phyloP scores from a whole-genome alignment of 2,113 vertebrate genomes.

The Apus apus region DNA sequence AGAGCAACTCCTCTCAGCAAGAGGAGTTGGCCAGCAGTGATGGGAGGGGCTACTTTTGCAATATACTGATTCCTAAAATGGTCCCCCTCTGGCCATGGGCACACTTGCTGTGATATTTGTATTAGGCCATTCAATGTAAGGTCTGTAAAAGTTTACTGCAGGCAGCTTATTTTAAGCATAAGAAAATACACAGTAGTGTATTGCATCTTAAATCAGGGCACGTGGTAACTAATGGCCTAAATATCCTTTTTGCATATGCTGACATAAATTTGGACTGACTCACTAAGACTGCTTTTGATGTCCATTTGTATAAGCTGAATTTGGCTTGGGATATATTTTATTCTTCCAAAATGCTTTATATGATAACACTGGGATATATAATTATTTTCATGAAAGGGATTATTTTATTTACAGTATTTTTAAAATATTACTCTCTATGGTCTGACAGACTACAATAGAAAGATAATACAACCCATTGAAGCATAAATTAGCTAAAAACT shows the following conservation, averaged over 20 bases:
- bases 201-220: neutral
- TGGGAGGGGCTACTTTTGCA: neutral
- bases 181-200: neutral
- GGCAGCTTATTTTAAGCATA: neutral
- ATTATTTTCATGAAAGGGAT: neutral
- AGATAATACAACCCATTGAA: neutral
- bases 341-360: neutral
- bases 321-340: neutral
- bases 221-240: neutral
- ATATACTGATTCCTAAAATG: neutral
- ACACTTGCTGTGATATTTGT: neutral
- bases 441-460: neutral
- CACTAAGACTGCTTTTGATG: neutral
- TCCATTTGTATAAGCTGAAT: neutral
- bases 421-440: neutral
- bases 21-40: neutral
- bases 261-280: neutral
- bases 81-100: neutral
- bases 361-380: neutral
- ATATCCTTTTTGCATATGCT: neutral
- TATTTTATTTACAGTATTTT: neutral
- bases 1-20: no score
- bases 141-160: neutral
- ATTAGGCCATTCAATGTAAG: neutral
- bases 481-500: conserved; percentile 19